Base-by-base conservation (phyloP, 2,797 vertebrate species). In the Microhierax caerulescens region DNA sequence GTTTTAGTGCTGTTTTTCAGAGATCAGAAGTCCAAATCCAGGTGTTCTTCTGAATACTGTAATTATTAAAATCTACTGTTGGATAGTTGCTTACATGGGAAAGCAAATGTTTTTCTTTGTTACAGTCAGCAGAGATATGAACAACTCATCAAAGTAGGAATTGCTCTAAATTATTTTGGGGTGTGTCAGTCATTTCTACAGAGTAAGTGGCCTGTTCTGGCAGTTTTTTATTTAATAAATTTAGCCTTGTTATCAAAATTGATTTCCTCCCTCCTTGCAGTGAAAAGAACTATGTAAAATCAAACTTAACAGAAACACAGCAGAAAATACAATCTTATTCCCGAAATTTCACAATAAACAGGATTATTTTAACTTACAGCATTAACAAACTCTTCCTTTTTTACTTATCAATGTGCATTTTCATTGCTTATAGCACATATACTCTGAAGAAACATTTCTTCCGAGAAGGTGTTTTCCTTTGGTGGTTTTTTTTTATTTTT, bases 101-200 rank as follows among this genome's bases (percentile, higher is more conserved):
- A 85, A 79, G 41, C 23, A 89, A 72, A 43, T 36, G 23, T 51
- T 83, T 91, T 79, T 54, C 18, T 48, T 85, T 84, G 41, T 93
- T 88, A 8, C 7, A 45, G 80, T 87, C 85, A 92, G 59, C 92
- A 88, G 74, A 91, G 47, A 80, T 53, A 64, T 50, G 76, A 94
- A 69, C 13, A 32, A 51, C 73, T 92, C 88, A 11, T 96, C 50
- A 59, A 91, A 91, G 54, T 70, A 86, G 93, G 60, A 96, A 88
- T 63, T 48, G 60, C 34, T 28, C 11, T 19, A 36, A 51, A 37
- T 79, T 51, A 70, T 43, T 87, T 80, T 28, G 24, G 64, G 27
- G 39, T 74, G 36, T 95, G 82, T 88, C 90, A 36, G 22, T 93
- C 65, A 24, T 73, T 78, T 92, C 87, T 64, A 10, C 34, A 61